phyloP scores from a whole-genome alignment of 2,113 vertebrate genomes.

The zebrafish (Danio rerio) region DNA sequence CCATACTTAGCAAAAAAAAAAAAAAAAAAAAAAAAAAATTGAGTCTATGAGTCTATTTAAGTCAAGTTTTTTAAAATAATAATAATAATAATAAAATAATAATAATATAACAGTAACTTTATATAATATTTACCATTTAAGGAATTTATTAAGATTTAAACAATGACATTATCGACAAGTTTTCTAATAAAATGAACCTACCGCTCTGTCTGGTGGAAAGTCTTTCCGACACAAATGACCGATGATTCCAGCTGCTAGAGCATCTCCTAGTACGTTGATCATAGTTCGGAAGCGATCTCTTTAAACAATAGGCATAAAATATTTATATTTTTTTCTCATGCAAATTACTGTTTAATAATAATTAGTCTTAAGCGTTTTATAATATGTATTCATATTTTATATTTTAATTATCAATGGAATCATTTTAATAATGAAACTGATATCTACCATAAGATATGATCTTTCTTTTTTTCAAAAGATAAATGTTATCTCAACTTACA shows the following conservation, averaged over 20 bases:
- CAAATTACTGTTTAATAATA: not conserved
- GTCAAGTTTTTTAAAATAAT: no score
- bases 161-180: not conserved
- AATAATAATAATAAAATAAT: no score
- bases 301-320: not conserved
- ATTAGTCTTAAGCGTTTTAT: not conserved
- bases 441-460: not conserved
- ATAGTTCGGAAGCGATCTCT: conserved; percentile 86
- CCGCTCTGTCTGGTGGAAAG: conserved; percentile 75
- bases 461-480: not conserved
- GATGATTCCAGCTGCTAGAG: conserved; percentile 86
- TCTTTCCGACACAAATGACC: conserved; percentile 83
- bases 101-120: no score
- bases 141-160: no score
- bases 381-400: no score
- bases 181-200: conserved; percentile 39
- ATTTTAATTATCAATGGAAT: not conserved
- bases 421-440: not conserved
- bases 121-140: no score
- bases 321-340: no score
- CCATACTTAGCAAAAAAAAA: no score
- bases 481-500: conserved; percentile 73
- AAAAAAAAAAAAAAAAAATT: no score
- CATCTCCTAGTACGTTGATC: conserved; percentile 86
- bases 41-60: no score